phyloP scores from a whole-genome alignment of 2,888 invertebrate genomes.

The Lepeophtheirus nordmannii region DNA sequence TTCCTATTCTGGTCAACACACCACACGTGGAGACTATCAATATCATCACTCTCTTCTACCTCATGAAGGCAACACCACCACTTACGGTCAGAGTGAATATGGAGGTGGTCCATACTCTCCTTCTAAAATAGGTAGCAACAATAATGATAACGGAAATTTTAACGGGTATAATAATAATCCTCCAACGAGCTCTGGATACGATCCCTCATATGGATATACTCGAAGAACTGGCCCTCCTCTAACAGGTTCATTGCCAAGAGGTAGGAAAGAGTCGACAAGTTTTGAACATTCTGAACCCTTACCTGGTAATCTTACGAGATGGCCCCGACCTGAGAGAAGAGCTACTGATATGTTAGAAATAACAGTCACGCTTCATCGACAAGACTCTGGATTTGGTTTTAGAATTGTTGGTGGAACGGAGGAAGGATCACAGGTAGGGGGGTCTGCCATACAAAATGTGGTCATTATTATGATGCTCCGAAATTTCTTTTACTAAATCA shows the following conservation, averaged over 20 bases:
- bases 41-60: constrained; percentile 2
- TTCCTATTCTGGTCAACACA: neutral
- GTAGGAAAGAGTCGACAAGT: constrained; percentile 44
- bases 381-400: constrained; percentile 90
- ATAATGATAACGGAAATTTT: neutral
- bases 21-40: neutral
- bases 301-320: constrained; percentile 30
- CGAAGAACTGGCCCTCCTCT: neutral
- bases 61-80: neutral
- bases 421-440: constrained; percentile 71
- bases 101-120: neutral
- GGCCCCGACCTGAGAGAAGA: constrained; percentile 19
- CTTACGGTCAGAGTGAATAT: neutral
- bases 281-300: constrained; percentile 45
- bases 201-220: constrained; percentile 28
- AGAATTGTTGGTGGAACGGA: constrained; percentile 94
- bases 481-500: no score
- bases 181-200: constrained; percentile 26
- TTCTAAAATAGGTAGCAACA: neutral
- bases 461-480: no score
- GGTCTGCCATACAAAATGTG: constrained; percentile 25
- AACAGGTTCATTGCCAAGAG: neutral
- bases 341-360: constrained; percentile 42
- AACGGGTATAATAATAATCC: neutral
- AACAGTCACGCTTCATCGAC: constrained; percentile 65